phyloP scores from a whole-genome alignment of 2,113 vertebrate species.

The Rattus rattus region DNA sequence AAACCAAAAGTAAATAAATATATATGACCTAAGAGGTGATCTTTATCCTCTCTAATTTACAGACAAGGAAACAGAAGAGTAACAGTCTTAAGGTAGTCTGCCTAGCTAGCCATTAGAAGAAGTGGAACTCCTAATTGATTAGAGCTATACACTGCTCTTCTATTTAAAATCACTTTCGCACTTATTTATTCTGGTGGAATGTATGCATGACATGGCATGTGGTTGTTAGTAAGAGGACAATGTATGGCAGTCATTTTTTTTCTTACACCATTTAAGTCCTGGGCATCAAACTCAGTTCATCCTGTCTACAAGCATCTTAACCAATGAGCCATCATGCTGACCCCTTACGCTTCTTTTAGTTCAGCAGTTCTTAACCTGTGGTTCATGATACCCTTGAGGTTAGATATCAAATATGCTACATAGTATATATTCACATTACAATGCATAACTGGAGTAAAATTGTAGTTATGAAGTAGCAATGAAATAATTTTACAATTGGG shows the following conservation, averaged over 20 bases:
- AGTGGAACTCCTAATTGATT: background rate
- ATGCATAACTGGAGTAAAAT: background rate
- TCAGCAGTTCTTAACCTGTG: no score
- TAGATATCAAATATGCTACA: no score
- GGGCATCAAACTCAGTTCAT: background rate
- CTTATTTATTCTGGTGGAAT: background rate
- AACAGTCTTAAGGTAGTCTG: background rate
- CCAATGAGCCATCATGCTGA: background rate
- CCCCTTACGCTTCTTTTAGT: background rate
- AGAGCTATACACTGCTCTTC: background rate
- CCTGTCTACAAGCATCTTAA: background rate
- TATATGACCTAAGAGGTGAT: background rate
- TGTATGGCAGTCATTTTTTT: background rate
- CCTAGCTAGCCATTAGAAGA: background rate
- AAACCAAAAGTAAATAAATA: background rate
- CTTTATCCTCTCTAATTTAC: constrained; percentile 6
- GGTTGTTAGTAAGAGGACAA: background rate
- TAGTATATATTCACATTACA: no score
- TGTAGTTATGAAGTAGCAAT: background rate
- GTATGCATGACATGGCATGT: background rate
- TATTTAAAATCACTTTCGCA: background rate
- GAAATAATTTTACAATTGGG: background rate
- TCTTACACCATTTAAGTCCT: background rate
- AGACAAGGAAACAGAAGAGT: background rate
- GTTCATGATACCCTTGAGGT: no score